Evolutionary conservation across 1,140 invertebrate genomes (phyloP).

Genomic region (Xylocopa sonorina): DNA sequence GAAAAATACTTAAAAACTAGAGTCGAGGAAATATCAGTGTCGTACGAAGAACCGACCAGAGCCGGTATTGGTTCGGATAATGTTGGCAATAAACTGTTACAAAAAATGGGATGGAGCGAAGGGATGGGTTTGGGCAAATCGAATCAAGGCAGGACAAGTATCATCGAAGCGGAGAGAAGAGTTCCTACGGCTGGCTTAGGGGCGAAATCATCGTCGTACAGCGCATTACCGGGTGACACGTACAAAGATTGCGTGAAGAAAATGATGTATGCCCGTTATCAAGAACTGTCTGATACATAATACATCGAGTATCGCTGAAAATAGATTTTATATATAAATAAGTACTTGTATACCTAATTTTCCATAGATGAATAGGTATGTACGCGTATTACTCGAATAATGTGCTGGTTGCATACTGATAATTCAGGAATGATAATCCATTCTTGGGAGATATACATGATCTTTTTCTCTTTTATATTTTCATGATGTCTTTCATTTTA

Average conservation of each 20-base stretch:
- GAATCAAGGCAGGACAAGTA: constrained; percentile 96
- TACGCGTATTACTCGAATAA: constrained; percentile 45
- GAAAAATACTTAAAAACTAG: constrained; percentile 86
- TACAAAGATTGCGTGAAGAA: constrained; percentile 96
- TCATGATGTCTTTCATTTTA: constrained; percentile 27
- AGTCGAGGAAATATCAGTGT: constrained; percentile 80
- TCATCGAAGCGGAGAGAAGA: constrained; percentile 90
- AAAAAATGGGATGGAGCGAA: constrained; percentile 99
- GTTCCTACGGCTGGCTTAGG: constrained; percentile 89
- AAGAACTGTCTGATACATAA: constrained; percentile 87
- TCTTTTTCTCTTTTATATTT: constrained; percentile 44
- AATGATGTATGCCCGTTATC: constrained; percentile 92
- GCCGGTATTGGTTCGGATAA: constrained; percentile 92
- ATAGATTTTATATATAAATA: constrained; percentile 61
- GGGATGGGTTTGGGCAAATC: constrained; percentile 96
- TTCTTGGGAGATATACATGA: constrained; percentile 41
- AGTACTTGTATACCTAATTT: constrained; percentile 59
- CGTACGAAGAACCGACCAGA: constrained; percentile 86
- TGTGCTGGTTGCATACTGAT: constrained; percentile 38
- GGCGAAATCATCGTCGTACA: constrained; percentile 88
- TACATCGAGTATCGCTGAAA: constrained; percentile 46
- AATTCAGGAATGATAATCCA: constrained; percentile 52
- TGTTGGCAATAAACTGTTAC: constrained; percentile 95
- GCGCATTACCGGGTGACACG: constrained; percentile 90
- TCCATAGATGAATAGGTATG: constrained; percentile 60